Evolutionary conservation across 2,113 vertebrate species (phyloP).

Genomic region (Cololabis saira): DNA sequence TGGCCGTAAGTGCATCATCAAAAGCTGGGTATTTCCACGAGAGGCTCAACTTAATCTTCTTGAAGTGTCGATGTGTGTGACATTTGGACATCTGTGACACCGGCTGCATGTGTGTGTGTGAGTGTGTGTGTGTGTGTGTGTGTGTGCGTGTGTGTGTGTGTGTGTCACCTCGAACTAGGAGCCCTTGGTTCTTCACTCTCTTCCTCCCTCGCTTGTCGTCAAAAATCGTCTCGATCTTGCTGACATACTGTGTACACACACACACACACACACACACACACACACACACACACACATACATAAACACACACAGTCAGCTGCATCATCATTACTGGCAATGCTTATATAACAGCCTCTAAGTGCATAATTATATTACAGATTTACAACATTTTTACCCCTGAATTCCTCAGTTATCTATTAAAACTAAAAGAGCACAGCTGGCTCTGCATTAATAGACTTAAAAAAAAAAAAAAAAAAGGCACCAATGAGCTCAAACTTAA

Average conservation of each 20-base stretch:
- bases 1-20: slow-evolving; percentile 42
- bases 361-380: slow-evolving; percentile 31
- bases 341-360: slow-evolving; percentile 35
- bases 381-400: too few relatives aligned
- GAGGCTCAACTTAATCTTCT: slow-evolving; percentile 39
- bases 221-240: slow-evolving; percentile 94
- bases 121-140: slow-evolving; percentile 1
- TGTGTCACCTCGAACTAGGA: slow-evolving; percentile 83
- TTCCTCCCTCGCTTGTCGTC: slow-evolving; percentile 94
- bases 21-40: slow-evolving; percentile 61
- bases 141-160: slow-evolving; percentile 4
- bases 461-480: too few relatives aligned
- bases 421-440: too few relatives aligned
- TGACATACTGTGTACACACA: slow-evolving; percentile 84
- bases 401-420: too few relatives aligned
- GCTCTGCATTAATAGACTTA: too few relatives aligned
- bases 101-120: neutral
- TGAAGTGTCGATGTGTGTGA: slow-evolving; percentile 41
- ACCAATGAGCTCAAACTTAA: too few relatives aligned
- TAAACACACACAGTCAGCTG: neutral
- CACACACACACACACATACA: too few relatives aligned
- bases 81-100: slow-evolving; percentile 34
- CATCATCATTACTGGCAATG: slow-evolving; percentile 38
- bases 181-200: slow-evolving; percentile 85
- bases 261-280: slow-evolving; percentile 19